Evolutionary conservation across 2,113 vertebrate genomes (phyloP).

Genomic region (Cebidichthys violaceus): DNA sequence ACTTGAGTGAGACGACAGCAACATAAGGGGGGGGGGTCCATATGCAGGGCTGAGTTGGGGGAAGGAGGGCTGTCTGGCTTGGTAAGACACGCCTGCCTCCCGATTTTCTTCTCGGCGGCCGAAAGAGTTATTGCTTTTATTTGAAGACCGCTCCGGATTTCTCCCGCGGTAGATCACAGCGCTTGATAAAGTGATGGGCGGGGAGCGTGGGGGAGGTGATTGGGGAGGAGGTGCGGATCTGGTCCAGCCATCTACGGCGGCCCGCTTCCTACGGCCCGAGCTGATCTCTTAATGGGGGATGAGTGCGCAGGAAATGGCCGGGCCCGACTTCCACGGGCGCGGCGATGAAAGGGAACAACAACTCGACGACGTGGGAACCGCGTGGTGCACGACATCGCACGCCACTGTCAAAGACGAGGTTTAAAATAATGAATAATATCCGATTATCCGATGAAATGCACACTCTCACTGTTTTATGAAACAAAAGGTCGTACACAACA

Average conservation of each 20-base stretch:
- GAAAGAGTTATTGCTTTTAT: slow-evolving; percentile 81
- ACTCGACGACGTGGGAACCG: slow-evolving; percentile 40
- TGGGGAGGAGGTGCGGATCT: slow-evolving; percentile 72
- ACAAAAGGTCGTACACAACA: not conserved
- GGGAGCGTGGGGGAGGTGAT: slow-evolving; percentile 51
- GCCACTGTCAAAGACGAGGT: slow-evolving; percentile 1
- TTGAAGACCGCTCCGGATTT: slow-evolving; percentile 69
- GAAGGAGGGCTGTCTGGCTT: slow-evolving; percentile 34
- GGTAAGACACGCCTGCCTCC: slow-evolving; percentile 41
- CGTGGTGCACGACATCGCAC: slow-evolving; percentile 3
- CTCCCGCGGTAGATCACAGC: slow-evolving; percentile 81
- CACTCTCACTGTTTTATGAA: not conserved
- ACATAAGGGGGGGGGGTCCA: slow-evolving; percentile 12
- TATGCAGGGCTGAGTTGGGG: slow-evolving; percentile 9
- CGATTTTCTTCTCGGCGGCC: slow-evolving; percentile 63
- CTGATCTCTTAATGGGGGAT: slow-evolving; percentile 65
- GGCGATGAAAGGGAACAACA: slow-evolving; percentile 58
- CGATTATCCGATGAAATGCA: too few species aligned
- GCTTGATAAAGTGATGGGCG: slow-evolving; percentile 75
- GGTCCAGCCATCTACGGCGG: slow-evolving; percentile 35
- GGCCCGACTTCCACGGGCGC: slow-evolving; percentile 23
- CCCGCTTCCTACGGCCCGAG: slow-evolving; percentile 65
- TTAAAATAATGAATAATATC: too few species aligned
- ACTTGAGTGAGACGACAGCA: slow-evolving; percentile 54
- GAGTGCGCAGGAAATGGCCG: slow-evolving; percentile 54